These are phyloP conservation scores for Cryptops parisi DNA, from an alignment of 2,888 invertebrate genomes.

Conservation along the genomic window DNA sequence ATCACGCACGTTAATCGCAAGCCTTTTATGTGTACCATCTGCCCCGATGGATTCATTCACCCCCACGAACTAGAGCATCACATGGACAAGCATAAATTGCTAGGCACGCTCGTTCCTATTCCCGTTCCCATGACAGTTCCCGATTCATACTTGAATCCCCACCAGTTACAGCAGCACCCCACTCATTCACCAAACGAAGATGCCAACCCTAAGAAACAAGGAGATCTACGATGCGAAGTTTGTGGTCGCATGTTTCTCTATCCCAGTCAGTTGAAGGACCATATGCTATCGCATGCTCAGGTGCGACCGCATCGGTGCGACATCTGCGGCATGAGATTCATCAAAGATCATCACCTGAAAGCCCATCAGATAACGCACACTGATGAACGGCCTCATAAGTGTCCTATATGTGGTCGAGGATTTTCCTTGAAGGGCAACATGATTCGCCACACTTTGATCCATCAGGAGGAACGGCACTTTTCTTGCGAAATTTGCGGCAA, in stretches of 20 bases:
- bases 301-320: constrained; percentile 30
- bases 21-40: constrained; percentile 28
- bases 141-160: neutral
- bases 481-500: constrained; percentile 31
- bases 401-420: constrained; percentile 29
- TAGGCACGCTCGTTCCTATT: neutral
- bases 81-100: constrained; percentile 23
- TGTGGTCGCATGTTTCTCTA: constrained; percentile 27
- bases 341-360: constrained; percentile 34
- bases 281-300: constrained; percentile 30
- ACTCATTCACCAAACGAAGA: neutral
- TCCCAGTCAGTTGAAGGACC: constrained; percentile 32
- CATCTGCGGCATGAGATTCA: constrained; percentile 34
- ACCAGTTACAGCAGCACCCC: neutral
- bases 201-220: constrained; percentile 3
- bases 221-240: constrained; percentile 18
- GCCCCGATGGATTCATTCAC: constrained; percentile 28
- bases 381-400: constrained; percentile 30
- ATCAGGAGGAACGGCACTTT: constrained; percentile 28
- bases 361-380: constrained; percentile 33
- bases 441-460: constrained; percentile 31
- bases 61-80: constrained; percentile 29
- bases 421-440: constrained; percentile 35
- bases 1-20: constrained; percentile 27
- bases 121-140: neutral